A percentile compares a stretch with the other conserved stretches of the same genome.
These are phyloP conservation scores for Drosophila macrospina DNA, from an alignment of 2,888 invertebrate species.

Conservation along the genomic window DNA sequence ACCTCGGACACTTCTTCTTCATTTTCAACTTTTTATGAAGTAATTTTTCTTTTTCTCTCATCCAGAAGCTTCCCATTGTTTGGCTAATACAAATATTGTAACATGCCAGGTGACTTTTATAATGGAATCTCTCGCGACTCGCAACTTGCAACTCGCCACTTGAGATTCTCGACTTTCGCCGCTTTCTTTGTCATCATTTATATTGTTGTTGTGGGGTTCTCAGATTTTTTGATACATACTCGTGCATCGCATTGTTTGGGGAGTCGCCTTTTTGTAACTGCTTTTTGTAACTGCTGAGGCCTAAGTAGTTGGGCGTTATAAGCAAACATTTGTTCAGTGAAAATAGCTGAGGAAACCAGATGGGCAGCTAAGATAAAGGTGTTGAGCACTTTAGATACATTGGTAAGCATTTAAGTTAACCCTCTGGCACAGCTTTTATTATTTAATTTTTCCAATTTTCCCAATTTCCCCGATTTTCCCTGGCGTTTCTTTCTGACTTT, in stretches of 20 bases:
- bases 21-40: slow-evolving; percentile 75
- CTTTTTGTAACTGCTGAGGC: slow-evolving; percentile 12
- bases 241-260: slow-evolving; percentile 43
- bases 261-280: slow-evolving; percentile 4
- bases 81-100: slow-evolving; percentile 58
- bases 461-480: background rate
- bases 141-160: too few species aligned
- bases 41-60: slow-evolving; percentile 61
- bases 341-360: slow-evolving; percentile 25
- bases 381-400: background rate
- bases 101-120: slow-evolving; percentile 57
- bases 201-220: slow-evolving; percentile 45
- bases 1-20: slow-evolving; percentile 44
- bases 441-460: too few species aligned
- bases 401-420: background rate
- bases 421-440: background rate
- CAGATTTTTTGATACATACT: slow-evolving; percentile 6
- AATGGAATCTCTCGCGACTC: slow-evolving; percentile 31
- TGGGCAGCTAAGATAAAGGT: slow-evolving; percentile 37
- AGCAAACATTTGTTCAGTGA: slow-evolving; percentile 38
- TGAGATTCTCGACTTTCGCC: slow-evolving; percentile 58
- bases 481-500: background rate
- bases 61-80: slow-evolving; percentile 56
- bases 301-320: slow-evolving; percentile 50
- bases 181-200: slow-evolving; percentile 65